A percentile compares a stretch with the other conserved stretches of the same genome.
Evolutionary conservation across 2,797 vertebrate species (phyloP).

Genomic region (Discoglossus pictus): DNA sequence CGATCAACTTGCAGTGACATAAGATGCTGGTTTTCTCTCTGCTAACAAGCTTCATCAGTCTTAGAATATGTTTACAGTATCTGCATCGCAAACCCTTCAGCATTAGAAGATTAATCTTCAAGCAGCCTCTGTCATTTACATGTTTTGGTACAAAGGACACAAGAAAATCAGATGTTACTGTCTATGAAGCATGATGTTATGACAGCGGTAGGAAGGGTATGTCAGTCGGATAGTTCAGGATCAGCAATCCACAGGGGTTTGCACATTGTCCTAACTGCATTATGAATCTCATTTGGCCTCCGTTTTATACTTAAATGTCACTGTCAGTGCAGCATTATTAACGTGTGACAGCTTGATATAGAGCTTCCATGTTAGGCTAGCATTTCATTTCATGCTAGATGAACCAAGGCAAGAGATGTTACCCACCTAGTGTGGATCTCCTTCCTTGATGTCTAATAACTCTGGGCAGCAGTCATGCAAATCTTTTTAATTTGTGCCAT

Average conservation of each 20-base stretch:
- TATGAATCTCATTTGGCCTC: constrained; percentile 20
- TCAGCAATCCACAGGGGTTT: not conserved
- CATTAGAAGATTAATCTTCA: constrained; percentile 2
- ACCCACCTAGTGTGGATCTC: not conserved
- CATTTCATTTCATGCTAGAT: constrained; percentile 39
- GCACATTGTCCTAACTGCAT: constrained; percentile 1
- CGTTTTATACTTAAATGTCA: constrained; percentile 20
- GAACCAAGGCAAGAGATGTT: not conserved
- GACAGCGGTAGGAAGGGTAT: not conserved
- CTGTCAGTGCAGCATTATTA: constrained; percentile 14
- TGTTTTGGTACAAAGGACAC: not conserved
- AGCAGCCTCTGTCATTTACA: not conserved
- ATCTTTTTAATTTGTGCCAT: constrained; percentile 4
- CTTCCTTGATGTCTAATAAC: constrained; percentile 3
- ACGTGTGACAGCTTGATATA: constrained; percentile 27
- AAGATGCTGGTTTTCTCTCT: not conserved
- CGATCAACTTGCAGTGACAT: too few species aligned
- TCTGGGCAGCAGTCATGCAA: not conserved
- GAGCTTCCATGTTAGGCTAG: constrained; percentile 13
- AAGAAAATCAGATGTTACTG: not conserved
- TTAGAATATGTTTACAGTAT: too few species aligned
- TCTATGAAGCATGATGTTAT: not conserved
- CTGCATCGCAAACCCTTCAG: too few species aligned
- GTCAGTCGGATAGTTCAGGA: constrained; percentile 5
- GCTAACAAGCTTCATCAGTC: constrained; percentile 2